Conservation (phyloP, 2,888 invertebrate genomes). For the Deladenus siricidicola region DNA sequence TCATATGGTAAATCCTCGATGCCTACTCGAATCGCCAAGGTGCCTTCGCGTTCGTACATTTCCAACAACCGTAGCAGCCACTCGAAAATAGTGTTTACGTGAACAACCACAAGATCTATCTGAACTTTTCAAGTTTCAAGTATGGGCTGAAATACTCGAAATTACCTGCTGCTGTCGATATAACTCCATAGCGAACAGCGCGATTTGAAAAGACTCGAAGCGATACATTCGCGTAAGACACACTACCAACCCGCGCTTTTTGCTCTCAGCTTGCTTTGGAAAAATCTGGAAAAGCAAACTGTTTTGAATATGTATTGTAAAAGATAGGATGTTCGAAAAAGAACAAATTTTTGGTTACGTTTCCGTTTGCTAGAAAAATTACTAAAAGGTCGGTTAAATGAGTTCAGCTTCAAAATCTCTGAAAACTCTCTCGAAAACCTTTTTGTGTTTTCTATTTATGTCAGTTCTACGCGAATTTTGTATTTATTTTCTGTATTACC, state of each 20-base stretch:
- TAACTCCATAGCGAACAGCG: neutral
- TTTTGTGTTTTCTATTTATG: no score
- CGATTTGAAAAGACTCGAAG: neutral
- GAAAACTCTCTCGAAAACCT: no score
- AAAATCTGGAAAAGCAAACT: no score
- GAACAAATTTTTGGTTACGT: no score
- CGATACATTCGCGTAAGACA: neutral
- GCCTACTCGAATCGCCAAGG: neutral
- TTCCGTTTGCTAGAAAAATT: no score
- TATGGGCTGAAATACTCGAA: neutral
- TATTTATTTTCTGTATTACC: no score
- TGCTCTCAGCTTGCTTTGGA: no score
- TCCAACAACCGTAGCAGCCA: neutral
- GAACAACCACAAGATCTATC: neutral
- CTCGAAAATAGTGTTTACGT: neutral
- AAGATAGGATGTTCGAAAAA: no score
- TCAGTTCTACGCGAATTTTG: no score
- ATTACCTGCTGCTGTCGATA: neutral
- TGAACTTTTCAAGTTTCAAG: neutral
- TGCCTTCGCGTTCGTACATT: neutral
- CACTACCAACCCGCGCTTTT: neutral
- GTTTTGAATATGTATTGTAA: no score
- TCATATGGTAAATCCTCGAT: neutral
- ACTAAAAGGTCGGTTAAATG: no score
- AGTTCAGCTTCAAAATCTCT: no score